phyloP scores from a whole-genome alignment of 2,888 invertebrate species.

The Drosophila meridionalis region DNA sequence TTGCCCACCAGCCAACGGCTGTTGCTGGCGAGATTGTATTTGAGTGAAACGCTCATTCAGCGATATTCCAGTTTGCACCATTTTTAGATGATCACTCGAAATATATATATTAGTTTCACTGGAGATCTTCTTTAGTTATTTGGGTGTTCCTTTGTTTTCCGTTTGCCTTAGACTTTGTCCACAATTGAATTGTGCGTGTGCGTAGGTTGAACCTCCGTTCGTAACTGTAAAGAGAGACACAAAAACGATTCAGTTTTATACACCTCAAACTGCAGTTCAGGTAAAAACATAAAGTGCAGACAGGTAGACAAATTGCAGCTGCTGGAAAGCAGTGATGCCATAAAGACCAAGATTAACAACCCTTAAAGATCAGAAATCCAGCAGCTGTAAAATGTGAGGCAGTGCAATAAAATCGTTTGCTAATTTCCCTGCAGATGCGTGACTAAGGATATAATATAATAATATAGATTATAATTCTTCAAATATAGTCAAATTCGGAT shows the following conservation, averaged over 20 bases:
- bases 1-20: conserved; percentile 18
- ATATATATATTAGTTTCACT: conserved; percentile 12
- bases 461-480: neutral
- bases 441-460: too few relatives aligned
- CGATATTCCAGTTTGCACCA: conserved; percentile 84
- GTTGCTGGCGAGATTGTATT: conserved; percentile 73
- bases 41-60: conserved; percentile 85
- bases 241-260: conserved; percentile 59
- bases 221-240: conserved; percentile 57
- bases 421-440: conserved; percentile 9
- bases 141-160: neutral
- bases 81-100: conserved; percentile 23
- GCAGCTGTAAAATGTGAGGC: conserved; percentile 29
- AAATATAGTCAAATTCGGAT: neutral
- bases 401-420: conserved; percentile 28
- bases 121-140: neutral
- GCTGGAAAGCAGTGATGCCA: conserved; percentile 26
- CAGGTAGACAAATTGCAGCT: conserved; percentile 48
- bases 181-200: conserved; percentile 33
- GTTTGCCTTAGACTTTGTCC: conserved; percentile 7
- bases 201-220: conserved; percentile 48
- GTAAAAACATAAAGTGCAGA: conserved; percentile 1
- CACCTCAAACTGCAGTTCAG: conserved; percentile 5
- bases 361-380: neutral
- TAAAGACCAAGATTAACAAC: conserved; percentile 23